Conservation (phyloP, 1,140 invertebrate genomes). For the Drosophila mojavensis region DNA sequence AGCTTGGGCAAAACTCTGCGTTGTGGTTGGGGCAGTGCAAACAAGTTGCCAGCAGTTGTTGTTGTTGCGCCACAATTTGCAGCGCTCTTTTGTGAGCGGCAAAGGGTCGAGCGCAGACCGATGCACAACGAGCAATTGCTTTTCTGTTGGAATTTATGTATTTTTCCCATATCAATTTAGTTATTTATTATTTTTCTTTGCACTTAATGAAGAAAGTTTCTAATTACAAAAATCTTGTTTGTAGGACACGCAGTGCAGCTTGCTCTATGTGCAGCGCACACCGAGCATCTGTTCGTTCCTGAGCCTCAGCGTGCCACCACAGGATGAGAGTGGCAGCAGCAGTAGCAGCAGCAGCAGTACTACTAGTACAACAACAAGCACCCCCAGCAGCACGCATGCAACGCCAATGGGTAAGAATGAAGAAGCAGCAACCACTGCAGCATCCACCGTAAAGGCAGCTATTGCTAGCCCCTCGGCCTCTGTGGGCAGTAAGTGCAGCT, state of each 20-base stretch:
- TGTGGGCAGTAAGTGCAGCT: constrained; percentile 79
- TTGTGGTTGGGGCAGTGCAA: constrained; percentile 24
- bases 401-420: constrained; percentile 64
- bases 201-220: constrained; percentile 79
- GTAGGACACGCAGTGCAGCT: constrained; percentile 72
- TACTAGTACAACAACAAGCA: constrained; percentile 22
- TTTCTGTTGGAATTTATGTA: constrained; percentile 65
- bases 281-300: constrained; percentile 79
- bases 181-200: constrained; percentile 71
- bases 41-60: constrained; percentile 68
- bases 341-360: constrained; percentile 14
- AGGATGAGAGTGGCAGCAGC: constrained; percentile 19
- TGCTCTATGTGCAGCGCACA: constrained; percentile 73
- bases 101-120: background rate
- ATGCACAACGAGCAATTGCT: constrained; percentile 16
- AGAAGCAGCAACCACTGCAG: constrained; percentile 34
- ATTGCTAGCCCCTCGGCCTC: constrained; percentile 69
- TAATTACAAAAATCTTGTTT: constrained; percentile 63
- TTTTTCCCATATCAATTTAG: constrained; percentile 72
- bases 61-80: constrained; percentile 70
- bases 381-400: constrained; percentile 28
- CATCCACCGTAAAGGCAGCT: constrained; percentile 45
- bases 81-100: constrained; percentile 16
- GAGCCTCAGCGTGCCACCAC: constrained; percentile 46
- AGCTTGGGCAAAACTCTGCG: constrained; percentile 8